Base-by-base conservation (phyloP, 1,140 invertebrate species). In the Drosophila grimshawi region DNA sequence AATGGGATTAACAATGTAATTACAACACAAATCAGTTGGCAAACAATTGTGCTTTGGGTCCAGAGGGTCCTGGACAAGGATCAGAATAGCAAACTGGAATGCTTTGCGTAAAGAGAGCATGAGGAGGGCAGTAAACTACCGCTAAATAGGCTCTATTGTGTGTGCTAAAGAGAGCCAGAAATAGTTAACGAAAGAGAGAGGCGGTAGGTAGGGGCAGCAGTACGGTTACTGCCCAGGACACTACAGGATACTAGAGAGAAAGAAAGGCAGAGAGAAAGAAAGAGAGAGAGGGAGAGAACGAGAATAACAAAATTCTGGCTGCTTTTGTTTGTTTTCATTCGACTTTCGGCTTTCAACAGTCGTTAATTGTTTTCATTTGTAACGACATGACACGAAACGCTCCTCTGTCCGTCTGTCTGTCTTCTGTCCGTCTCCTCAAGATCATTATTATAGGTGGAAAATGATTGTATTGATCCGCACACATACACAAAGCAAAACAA, bases 301-400 rank as follows among this genome's bases (percentile, higher is more conserved):
- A 30, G 32, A 67, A 65, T 37, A 37, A 60, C 43, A 70, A 48
- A 61, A 33, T 76, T 46, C 64, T 11, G 55, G 35, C 48, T 33
- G 59, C 68, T 65, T 79, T 79, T 79, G 77, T 88, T 88, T 86
- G 64, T 73, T 71, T 76, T 66, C 5, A 69, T 59, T 85, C 80
- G 77, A 88, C 80, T 85, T 49, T 81, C 52, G 64, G 68, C 80
- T 88, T 83, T 78, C 80, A 85, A 59, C 76, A 63, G 39, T 66
- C 66, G 56, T 70, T 88, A 85, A 88, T 89, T 88, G 81, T 88
- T 89, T 83, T 77, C 65, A 89, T 88, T 88, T 86, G 83, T 88
- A 86, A 67, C 85, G 53, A 85, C 77, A 80, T 71, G 70, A 70
- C 80, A 76, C 63, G 72, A 53, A 80, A 68, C 52, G 70, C 4